Evolutionary conservation across 92 coral and sea anemone genomes (phyloP), one percentile per base, ranked within the genome.

Genomic region (Zoanthus gigantus): DNA sequence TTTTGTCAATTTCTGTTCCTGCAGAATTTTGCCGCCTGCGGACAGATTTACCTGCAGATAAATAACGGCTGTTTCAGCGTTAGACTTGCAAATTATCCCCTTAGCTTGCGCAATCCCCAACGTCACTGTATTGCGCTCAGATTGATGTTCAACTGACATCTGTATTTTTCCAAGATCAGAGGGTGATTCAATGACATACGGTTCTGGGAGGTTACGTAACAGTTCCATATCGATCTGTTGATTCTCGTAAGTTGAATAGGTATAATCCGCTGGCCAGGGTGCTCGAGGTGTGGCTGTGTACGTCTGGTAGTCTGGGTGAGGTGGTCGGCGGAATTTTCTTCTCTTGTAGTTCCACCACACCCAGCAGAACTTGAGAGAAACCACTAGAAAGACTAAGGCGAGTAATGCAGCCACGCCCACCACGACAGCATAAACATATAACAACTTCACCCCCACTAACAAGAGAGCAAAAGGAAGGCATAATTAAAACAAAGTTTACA

Each of bases 321-420:
- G 57, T 44, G 83, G 86, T 78, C 79, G 79, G 48, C 91, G 92
- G 69, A 47, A 67, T 68, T 84, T 77, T 69, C 88, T 88, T 60
- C 98, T 95, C 73, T 80, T 87, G 86, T 93, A 92, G 30, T 89
- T 88, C 76, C 96, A 96, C 97, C 96, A 95, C 74, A 97, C 96
- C 95, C 96, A 96, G 89, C 96, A 93, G 87, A 98, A 97, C 92
- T 97, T 97, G 92, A 96, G 90, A 76, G 94, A 82, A 28, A 97
- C 98, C 23, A 93, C 92, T 34, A 92, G 48, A 77, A 97, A 93
- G 6, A 98, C 99, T 73, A 93, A 90, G 74, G 92, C 89, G 34
- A 97, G 87, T 34, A 94, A 94, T 65, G 98, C 92, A 46, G 98
- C 92, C 31, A 97, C 94, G 67, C 96, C 99, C 28, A 97, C 94